phyloP scores from a whole-genome alignment of 2,113 vertebrate genomes.

The Anolis sagrei region DNA sequence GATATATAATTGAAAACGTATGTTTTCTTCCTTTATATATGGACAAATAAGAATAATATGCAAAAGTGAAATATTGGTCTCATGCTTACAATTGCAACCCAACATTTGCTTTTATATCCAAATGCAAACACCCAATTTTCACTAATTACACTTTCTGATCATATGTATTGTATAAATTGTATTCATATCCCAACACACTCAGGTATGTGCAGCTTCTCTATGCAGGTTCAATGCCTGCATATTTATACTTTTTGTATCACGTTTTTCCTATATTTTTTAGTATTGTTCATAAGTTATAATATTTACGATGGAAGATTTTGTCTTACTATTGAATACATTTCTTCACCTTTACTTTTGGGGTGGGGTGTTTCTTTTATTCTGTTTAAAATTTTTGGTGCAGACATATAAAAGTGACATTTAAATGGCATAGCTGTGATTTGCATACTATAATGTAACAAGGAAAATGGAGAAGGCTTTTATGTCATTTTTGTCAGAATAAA shows the following conservation, averaged over 20 bases:
- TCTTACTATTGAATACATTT: background rate
- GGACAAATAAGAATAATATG: background rate
- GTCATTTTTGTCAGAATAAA: background rate
- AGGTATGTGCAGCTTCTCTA: no score
- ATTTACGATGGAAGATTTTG: background rate
- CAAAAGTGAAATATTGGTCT: background rate
- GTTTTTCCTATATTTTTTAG: background rate
- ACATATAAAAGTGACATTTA: background rate
- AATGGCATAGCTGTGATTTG: background rate
- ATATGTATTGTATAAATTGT: background rate
- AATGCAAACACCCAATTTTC: background rate
- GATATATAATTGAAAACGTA: background rate
- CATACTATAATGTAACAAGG: background rate
- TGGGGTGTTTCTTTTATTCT: background rate
- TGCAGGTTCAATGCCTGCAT: background rate
- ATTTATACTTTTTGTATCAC: background rate
- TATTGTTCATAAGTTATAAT: background rate
- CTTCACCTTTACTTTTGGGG: background rate
- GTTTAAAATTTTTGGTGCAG: background rate
- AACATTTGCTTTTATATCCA: background rate
- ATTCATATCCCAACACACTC: background rate
- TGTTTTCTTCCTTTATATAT: no score
- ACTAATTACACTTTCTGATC: background rate
- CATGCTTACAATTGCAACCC: background rate
- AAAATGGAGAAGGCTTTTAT: slow-evolving; percentile 8